Base-by-base conservation (phyloP, 2,797 vertebrate genomes). In the Semaprochilodus insignis region DNA sequence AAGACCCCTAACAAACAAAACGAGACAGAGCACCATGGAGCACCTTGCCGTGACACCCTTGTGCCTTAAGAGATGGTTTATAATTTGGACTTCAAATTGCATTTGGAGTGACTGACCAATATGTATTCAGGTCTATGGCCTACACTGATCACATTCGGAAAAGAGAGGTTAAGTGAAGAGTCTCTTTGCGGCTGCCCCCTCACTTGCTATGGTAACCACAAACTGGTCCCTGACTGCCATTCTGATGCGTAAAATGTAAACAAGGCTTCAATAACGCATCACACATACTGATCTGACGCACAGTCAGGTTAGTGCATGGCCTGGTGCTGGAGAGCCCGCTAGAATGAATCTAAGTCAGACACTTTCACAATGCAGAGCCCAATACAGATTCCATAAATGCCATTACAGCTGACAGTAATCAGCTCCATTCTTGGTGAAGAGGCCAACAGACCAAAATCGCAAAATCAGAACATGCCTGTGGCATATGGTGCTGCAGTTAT, bases 401-500 rank as follows among this genome's bases (percentile, higher is more conserved):
- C n/a, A 81, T 81, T 59, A 51, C 51, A 76, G 65, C 76, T 75
- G 82, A 83, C 13, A 25, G 31, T 60, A 76, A 15, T 76, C 73
- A 77, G 27, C 59, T 48, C 51, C 17, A 19, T 83, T 85, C 75
- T 80, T 72, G 63, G 48, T 55, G 60, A 81, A 55, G 14, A 23
- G 71, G 67, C 69, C 62, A 66, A 77, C 54, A 74, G 79, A 55
- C 70, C 40, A 59, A 66, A 54, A 85, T 72, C 78, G 62, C 86
- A 87, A 60, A 75, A 90, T 88, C 82, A 89, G 88, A 89, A 87
- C 83, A 84, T 88, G 89, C 89, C 88, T 88, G 83, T 83, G 86
- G 89, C 85, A 84, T 81, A 88, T 82, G 57, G 80, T 74, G 63
- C 84, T 36, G 85, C 51, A 84, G 78, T 59, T 81, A 77, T 63